Conservation (phyloP, 2,888 invertebrate genomes). For the Automeris io region DNA sequence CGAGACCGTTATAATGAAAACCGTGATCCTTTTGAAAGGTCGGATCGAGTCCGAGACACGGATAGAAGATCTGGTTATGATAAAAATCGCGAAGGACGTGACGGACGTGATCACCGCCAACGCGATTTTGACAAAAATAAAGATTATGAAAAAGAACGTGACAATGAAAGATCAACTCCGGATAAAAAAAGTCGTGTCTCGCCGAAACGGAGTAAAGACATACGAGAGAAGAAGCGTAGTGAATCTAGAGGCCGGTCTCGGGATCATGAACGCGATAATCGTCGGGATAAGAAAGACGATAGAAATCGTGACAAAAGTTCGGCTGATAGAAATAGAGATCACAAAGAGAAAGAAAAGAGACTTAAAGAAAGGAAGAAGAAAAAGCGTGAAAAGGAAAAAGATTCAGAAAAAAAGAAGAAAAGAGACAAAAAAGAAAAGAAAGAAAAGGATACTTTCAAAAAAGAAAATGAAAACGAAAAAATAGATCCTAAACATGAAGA, state of each 20-base stretch:
- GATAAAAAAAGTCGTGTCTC: conserved; percentile 55
- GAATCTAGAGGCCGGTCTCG: conserved; percentile 66
- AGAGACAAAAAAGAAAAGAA: conserved; percentile 76
- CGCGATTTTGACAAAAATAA: conserved; percentile 49
- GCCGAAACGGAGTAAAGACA: conserved; percentile 61
- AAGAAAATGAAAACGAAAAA: conserved; percentile 37
- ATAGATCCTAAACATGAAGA: conserved; percentile 19
- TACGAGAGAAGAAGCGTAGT: conserved; percentile 59
- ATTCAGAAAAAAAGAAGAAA: conserved; percentile 68
- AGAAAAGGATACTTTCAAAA: conserved; percentile 57
- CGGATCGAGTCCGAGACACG: conserved; percentile 56
- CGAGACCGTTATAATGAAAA: conserved; percentile 58
- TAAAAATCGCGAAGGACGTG: conserved; percentile 48
- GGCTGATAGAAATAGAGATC: conserved; percentile 68
- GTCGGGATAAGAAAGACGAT: conserved; percentile 74
- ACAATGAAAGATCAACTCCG: conserved; percentile 57
- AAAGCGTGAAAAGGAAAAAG: conserved; percentile 73
- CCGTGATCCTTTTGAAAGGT: conserved; percentile 55
- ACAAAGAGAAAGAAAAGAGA: conserved; percentile 77
- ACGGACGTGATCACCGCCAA: conserved; percentile 40
- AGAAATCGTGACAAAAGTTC: conserved; percentile 56
- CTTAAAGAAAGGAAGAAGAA: conserved; percentile 68
- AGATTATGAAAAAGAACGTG: conserved; percentile 63
- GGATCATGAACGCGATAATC: conserved; percentile 73
- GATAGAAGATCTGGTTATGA: conserved; percentile 48